Evolutionary conservation across 2,888 invertebrate species (phyloP).

Genomic region (Coremacera marginata): DNA sequence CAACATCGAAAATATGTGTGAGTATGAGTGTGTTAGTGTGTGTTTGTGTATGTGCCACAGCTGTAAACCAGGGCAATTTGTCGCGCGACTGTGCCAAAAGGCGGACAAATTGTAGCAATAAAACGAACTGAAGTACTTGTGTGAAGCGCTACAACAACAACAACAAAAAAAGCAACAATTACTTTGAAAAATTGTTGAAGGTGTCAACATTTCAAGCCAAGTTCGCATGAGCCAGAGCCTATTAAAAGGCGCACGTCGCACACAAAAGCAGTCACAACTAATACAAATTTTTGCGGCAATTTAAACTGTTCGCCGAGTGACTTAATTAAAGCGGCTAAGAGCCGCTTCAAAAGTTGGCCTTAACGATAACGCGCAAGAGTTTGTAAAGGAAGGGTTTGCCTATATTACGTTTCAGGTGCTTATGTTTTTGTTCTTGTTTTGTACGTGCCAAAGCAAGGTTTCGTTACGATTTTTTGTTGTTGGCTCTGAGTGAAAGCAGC

Average conservation of each 20-base stretch:
- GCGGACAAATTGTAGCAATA: slow-evolving; percentile 39
- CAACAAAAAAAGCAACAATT: slow-evolving; percentile 1
- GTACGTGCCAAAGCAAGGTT: too few relatives aligned
- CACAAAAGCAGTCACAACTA: neutral
- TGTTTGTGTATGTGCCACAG: neutral
- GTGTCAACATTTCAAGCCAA: neutral
- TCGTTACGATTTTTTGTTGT: too few relatives aligned
- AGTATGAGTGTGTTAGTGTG: neutral
- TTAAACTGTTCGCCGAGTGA: neutral
- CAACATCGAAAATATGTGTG: neutral
- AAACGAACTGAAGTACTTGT: slow-evolving; percentile 12
- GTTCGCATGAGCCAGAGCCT: neutral
- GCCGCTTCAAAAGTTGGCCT: neutral
- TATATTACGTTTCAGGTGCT: too few relatives aligned
- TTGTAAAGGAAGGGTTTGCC: too few relatives aligned
- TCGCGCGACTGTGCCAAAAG: slow-evolving; percentile 38
- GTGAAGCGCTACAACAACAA: neutral
- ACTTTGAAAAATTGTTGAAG: neutral
- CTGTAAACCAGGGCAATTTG: slow-evolving; percentile 40
- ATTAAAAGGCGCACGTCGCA: neutral
- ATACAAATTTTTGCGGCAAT: neutral
- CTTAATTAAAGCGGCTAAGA: slow-evolving; percentile 17
- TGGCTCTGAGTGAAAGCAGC: slow-evolving; percentile 3
- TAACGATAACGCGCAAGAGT: too few relatives aligned
- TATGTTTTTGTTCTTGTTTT: too few relatives aligned